phyloP scores from a whole-genome alignment of 1,140 invertebrate species.

The Oedothorax gibbosus region DNA sequence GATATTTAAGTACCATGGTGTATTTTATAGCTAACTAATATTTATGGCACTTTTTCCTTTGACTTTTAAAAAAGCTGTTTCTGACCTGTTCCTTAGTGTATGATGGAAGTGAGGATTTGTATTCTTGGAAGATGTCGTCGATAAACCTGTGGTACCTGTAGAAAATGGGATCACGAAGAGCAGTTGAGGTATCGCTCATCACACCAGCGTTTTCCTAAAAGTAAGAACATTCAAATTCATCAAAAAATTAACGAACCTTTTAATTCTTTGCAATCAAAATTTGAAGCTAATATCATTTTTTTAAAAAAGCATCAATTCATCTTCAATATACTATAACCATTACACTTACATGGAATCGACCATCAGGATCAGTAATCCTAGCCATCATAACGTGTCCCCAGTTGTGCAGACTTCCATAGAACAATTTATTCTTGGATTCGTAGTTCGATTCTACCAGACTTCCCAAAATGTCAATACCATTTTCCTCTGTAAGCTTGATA shows the following conservation, averaged over 20 bases:
- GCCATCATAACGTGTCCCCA: constrained; percentile 72
- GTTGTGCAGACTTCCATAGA: constrained; percentile 70
- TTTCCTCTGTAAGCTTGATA: constrained; percentile 28
- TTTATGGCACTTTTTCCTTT: too few relatives aligned
- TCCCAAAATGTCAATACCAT: constrained; percentile 71
- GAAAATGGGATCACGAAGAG: constrained; percentile 57
- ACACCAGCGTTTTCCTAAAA: constrained; percentile 61
- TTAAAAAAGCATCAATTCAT: not conserved
- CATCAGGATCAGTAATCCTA: constrained; percentile 79
- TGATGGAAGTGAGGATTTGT: constrained; percentile 29
- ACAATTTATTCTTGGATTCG: constrained; percentile 69
- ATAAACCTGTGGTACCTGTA: constrained; percentile 58
- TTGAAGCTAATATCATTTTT: not conserved
- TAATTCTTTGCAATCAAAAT: not conserved
- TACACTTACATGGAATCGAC: constrained; percentile 64
- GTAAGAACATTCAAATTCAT: not conserved
- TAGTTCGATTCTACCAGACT: constrained; percentile 73
- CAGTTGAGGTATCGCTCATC: constrained; percentile 57
- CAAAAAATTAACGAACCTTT: not conserved
- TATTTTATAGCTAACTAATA: too few relatives aligned
- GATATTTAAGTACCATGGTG: too few relatives aligned
- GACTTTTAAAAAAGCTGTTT: not conserved
- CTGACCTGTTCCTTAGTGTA: constrained; percentile 36
- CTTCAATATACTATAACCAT: not conserved
- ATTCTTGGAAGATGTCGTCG: constrained; percentile 57